Percentiles rank a stretch among this genome's conserved stretches.
These are phyloP conservation scores for Lepidochrysops patricia DNA, from an alignment of 2,888 invertebrate species.

Conservation along the genomic window DNA sequence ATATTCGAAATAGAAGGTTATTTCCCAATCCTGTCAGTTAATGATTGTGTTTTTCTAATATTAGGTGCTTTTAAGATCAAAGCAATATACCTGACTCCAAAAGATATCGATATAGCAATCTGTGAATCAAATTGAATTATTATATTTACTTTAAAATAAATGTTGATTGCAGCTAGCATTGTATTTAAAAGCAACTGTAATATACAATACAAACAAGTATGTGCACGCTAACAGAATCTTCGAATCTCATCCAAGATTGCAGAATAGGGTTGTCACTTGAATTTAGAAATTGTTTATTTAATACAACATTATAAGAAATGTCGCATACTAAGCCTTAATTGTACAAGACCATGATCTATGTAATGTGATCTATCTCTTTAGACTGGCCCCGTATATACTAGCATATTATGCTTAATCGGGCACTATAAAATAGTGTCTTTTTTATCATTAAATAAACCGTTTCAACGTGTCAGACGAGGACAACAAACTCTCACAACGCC, in stretches of 20 bases:
- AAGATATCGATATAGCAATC: not conserved
- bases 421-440: too few species aligned
- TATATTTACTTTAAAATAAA: not conserved
- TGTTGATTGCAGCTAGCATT: not conserved
- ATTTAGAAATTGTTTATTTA: not conserved
- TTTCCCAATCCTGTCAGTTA: not conserved
- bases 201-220: conserved; percentile 30
- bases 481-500: too few species aligned
- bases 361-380: too few species aligned
- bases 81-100: not conserved
- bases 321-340: not conserved
- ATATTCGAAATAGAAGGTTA: not conserved
- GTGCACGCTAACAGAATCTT: conserved; percentile 38
- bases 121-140: not conserved
- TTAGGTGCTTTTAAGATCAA: not conserved
- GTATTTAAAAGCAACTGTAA: conserved; percentile 23
- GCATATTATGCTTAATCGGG: too few species aligned
- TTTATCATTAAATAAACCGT: too few species aligned
- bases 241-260: conserved; percentile 40
- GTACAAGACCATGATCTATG: too few species aligned
- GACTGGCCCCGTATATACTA: too few species aligned
- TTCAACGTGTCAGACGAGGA: too few species aligned
- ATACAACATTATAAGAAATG: not conserved
- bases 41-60: too few species aligned
- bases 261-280: conserved; percentile 36